Evolutionary conservation across 1,140 invertebrate genomes (phyloP).

Genomic region (Phocides pigmalion): DNA sequence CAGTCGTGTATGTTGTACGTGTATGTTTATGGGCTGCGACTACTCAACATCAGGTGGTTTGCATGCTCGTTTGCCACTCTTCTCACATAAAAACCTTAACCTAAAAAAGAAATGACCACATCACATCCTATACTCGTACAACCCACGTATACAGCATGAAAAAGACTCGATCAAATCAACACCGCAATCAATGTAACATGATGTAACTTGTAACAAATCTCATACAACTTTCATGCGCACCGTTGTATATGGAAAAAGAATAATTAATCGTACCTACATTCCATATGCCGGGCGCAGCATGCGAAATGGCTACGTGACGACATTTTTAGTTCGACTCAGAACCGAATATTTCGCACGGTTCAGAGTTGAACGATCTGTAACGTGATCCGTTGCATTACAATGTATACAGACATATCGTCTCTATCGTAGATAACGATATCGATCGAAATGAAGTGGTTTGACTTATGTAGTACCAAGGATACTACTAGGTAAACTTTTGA

Average conservation of each 20-base stretch:
- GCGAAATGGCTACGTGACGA: constrained; percentile 17
- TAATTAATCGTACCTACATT: constrained; percentile 4
- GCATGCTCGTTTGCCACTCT: no score
- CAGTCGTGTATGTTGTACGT: no score
- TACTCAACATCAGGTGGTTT: no score
- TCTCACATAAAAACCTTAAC: no score
- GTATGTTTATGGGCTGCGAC: no score
- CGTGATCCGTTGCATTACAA: neutral
- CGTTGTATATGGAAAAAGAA: constrained; percentile 8
- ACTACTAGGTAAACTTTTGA: no score
- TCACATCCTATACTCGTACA: no score
- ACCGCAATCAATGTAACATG: constrained; percentile 13
- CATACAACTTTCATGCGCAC: constrained; percentile 11
- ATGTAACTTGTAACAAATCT: neutral
- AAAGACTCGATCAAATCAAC: no score
- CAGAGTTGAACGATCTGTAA: constrained; percentile 2
- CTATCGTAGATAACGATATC: neutral
- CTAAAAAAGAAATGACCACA: no score
- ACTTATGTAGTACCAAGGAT: no score
- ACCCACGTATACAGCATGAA: no score
- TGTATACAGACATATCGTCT: neutral
- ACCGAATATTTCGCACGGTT: constrained; percentile 10
- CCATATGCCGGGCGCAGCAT: neutral
- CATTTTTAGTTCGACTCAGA: constrained; percentile 3
- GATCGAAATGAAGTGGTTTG: no score